Evolutionary conservation across 2,797 vertebrate species (phyloP).

Genomic region (Melanogrammus aeglefinus): DNA sequence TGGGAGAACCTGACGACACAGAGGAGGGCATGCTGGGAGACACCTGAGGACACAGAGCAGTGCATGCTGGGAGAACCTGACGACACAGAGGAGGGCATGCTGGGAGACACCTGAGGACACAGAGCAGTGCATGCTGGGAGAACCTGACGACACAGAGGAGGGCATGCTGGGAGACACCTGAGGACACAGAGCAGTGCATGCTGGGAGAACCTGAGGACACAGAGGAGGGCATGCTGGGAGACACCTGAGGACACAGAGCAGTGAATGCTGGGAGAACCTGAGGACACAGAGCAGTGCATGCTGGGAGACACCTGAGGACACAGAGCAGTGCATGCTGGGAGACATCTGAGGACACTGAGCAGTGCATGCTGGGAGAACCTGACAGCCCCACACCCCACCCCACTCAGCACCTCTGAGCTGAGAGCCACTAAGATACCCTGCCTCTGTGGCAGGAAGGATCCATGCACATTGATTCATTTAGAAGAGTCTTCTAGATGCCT

Average conservation of each 20-base stretch:
- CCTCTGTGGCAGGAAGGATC: not conserved
- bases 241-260: not conserved
- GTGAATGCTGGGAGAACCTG: conserved; percentile 45
- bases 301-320: not conserved
- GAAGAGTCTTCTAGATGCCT: not conserved
- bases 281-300: too few species aligned
- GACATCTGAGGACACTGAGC: conserved; percentile 42
- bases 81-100: not conserved
- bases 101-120: not conserved
- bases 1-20: not conserved
- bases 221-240: too few species aligned
- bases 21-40: too few species aligned
- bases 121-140: too few species aligned
- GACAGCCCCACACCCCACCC: too few species aligned
- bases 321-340: conserved; percentile 25
- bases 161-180: conserved; percentile 51
- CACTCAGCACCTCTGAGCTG: too few species aligned
- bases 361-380: not conserved
- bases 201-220: not conserved
- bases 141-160: not conserved
- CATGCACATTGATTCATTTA: not conserved
- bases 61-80: conserved; percentile 50
- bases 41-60: not conserved
- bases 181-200: not conserved
- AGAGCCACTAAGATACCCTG: not conserved